phyloP scores from a whole-genome alignment of 2,888 invertebrate genomes.

The Ctena decussata region DNA sequence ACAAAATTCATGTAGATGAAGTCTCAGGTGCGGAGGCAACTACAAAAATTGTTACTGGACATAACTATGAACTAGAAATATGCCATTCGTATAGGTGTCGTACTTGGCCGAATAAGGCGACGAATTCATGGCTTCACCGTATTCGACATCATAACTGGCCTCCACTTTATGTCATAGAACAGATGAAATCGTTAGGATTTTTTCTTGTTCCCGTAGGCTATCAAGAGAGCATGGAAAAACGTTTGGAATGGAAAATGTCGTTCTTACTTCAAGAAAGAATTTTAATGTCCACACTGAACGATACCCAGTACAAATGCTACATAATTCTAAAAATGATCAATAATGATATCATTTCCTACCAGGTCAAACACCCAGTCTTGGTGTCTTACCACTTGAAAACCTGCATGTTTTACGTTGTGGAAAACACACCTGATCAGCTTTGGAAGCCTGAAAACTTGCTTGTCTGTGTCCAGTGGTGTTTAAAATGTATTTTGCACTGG shows the following conservation, averaged over 20 bases:
- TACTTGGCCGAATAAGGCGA: background rate
- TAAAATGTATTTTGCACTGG: background rate
- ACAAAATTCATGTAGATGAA: background rate
- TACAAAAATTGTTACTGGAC: background rate
- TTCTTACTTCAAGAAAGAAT: background rate
- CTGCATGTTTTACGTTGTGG: background rate
- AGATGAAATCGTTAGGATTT: background rate
- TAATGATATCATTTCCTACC: background rate
- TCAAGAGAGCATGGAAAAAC: background rate
- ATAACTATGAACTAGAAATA: background rate
- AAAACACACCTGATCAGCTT: background rate
- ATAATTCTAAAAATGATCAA: slow-evolving; percentile 3
- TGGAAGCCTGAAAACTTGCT: slow-evolving; percentile 1
- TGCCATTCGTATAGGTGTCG: background rate
- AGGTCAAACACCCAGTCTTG: background rate
- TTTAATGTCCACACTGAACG: background rate
- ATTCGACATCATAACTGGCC: background rate
- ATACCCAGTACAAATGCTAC: slow-evolving; percentile 8
- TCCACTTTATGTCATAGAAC: background rate
- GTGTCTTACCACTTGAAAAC: slow-evolving; percentile 1
- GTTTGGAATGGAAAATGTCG: slow-evolving; percentile 2
- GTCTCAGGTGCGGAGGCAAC: background rate
- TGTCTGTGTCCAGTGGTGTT: background rate
- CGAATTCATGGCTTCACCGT: background rate
- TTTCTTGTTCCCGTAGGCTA: background rate